These are phyloP conservation scores for Cryptosula pallasiana DNA, from an alignment of 2,888 invertebrate species.

Conservation along the genomic window DNA sequence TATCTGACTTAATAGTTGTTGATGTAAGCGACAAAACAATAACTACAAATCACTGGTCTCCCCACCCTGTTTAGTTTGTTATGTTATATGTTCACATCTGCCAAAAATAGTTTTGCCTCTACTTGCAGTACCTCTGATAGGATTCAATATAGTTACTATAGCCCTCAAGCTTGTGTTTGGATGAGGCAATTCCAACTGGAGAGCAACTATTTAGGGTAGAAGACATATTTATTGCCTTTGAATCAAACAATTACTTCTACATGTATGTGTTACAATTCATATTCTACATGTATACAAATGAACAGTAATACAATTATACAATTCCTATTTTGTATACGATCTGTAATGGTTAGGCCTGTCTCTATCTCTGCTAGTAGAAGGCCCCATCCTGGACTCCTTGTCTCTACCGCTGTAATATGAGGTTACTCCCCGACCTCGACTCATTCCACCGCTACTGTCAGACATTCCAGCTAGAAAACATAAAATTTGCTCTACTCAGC, in stretches of 20 bases:
- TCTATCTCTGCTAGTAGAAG: neutral
- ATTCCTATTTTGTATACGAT: slow-evolving; percentile 7
- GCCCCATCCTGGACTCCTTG: neutral
- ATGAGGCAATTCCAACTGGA: slow-evolving; percentile 50
- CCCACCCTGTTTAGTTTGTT: too few relatives aligned
- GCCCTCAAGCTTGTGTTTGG: slow-evolving; percentile 81
- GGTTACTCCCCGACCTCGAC: neutral
- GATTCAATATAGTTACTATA: slow-evolving; percentile 81
- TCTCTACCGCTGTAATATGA: slow-evolving; percentile 4
- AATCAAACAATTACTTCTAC: too few relatives aligned
- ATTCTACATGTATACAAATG: neutral
- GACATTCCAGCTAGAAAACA: neutral
- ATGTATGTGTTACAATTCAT: too few relatives aligned
- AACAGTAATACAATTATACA: neutral
- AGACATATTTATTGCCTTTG: too few relatives aligned
- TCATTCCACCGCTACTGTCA: neutral
- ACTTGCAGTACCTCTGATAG: slow-evolving; percentile 89
- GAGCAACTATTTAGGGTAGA: too few relatives aligned
- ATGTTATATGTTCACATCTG: too few relatives aligned
- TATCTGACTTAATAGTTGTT: too few relatives aligned
- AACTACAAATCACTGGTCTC: too few relatives aligned
- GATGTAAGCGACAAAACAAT: too few relatives aligned
- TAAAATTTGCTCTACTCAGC: too few relatives aligned
- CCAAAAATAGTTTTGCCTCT: slow-evolving; percentile 40
- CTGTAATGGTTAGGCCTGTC: slow-evolving; percentile 17